Percentiles rank a stretch among this genome's conserved stretches.
These are phyloP conservation scores for Ferdinandea cuprea DNA, from an alignment of 2,888 invertebrate genomes.

Conservation along the genomic window DNA sequence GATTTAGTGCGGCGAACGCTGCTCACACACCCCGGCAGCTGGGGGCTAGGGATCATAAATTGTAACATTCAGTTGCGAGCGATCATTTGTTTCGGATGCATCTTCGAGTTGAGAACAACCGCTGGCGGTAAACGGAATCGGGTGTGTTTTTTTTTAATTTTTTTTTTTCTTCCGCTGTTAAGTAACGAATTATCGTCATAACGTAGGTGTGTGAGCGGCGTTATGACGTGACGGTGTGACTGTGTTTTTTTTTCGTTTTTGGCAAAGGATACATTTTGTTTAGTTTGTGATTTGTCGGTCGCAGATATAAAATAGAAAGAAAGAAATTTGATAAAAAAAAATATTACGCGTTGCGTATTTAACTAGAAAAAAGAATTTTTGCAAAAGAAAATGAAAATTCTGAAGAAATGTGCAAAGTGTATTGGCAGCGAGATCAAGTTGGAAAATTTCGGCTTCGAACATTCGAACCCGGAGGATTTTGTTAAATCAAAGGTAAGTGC, in stretches of 20 bases:
- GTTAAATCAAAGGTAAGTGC: constrained; percentile 80
- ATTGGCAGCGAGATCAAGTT: constrained; percentile 79
- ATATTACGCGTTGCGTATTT: neutral
- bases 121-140: constrained; percentile 10
- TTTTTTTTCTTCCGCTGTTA: constrained; percentile 1
- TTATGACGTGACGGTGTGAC: neutral
- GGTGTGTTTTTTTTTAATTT: constrained; percentile 2
- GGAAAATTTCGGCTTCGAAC: constrained; percentile 80
- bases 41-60: constrained; percentile 37
- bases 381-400: constrained; percentile 77
- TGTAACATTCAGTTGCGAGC: constrained; percentile 53
- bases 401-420: constrained; percentile 78
- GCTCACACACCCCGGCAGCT: constrained; percentile 26
- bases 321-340: neutral
- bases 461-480: constrained; percentile 80
- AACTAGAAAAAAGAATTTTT: no score
- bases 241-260: neutral
- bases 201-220: neutral
- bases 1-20: constrained; percentile 38
- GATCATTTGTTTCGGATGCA: constrained; percentile 68
- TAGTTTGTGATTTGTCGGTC: neutral
- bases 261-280: neutral
- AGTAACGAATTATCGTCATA: neutral
- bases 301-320: neutral
- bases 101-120: constrained; percentile 25